phyloP scores from a whole-genome alignment of 2,888 invertebrate species.

The Ochropleura plecta region DNA sequence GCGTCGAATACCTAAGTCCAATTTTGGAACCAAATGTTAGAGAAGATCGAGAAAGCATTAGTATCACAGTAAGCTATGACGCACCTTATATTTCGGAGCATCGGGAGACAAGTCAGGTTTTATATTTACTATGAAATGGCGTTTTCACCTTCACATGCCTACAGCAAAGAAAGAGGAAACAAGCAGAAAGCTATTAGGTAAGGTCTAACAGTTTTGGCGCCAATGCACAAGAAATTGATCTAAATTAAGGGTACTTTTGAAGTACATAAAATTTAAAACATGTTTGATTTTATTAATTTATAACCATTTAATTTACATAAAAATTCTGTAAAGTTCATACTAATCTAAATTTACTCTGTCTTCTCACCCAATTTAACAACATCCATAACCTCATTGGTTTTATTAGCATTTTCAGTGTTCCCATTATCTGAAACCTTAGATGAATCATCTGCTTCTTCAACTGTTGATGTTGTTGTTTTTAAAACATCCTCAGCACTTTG shows the following conservation, averaged over 20 bases:
- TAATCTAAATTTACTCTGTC: constrained; percentile 29
- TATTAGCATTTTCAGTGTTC: constrained; percentile 9
- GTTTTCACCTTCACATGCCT: constrained; percentile 5
- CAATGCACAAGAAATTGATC: background rate
- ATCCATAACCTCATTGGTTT: constrained; percentile 16
- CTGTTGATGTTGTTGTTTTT: background rate
- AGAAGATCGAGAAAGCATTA: background rate
- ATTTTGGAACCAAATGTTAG: background rate
- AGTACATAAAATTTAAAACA: constrained; percentile 2
- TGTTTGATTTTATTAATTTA: constrained; percentile 13
- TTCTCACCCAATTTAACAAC: constrained; percentile 10
- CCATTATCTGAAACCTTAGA: background rate
- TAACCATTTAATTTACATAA: constrained; percentile 30
- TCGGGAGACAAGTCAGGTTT: constrained; percentile 7
- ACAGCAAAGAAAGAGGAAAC: background rate
- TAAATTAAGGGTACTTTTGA: constrained; percentile 2
- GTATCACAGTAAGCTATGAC: constrained; percentile 3
- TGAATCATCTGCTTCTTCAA: constrained; percentile 5
- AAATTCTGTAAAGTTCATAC: background rate
- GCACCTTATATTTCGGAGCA: background rate
- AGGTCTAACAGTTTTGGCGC: background rate
- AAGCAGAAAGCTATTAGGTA: constrained; percentile 15
- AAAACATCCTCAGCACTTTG: constrained; percentile 26
- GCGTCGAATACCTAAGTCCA: constrained; percentile 6
- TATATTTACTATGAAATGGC: constrained; percentile 5